These are phyloP conservation scores for Nycticryphes semicollaris DNA, from an alignment of 2,113 vertebrate genomes.

Conservation along the genomic window DNA sequence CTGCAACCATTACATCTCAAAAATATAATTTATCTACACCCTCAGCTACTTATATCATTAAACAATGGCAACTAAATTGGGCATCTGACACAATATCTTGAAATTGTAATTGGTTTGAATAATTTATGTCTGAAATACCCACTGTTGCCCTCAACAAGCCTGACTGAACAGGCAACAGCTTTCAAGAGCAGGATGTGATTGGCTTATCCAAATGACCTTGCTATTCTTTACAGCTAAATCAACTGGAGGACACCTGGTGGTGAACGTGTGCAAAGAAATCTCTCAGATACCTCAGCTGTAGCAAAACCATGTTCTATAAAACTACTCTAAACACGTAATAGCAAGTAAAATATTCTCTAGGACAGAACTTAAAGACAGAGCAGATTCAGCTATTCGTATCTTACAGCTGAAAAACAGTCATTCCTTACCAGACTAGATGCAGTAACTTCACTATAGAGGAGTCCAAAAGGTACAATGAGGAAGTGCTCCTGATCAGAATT, in stretches of 20 bases:
- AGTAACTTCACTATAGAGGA: constrained; percentile 96
- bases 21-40: not conserved
- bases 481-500: constrained; percentile 93
- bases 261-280: not conserved
- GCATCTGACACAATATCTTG: not conserved
- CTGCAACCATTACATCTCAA: not conserved
- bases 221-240: not conserved
- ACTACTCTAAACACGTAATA: not conserved
- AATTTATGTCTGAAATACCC: not conserved
- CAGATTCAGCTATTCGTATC: not conserved
- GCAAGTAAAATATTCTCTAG: not conserved
- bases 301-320: not conserved
- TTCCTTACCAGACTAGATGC: constrained; percentile 93
- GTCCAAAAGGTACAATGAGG: constrained; percentile 94
- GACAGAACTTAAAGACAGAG: not conserved
- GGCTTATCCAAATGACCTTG: not conserved
- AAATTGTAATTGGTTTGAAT: not conserved
- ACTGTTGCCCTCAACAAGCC: not conserved
- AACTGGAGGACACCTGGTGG: not conserved
- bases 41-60: not conserved
- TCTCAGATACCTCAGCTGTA: not conserved
- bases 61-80: not conserved
- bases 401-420: not conserved
- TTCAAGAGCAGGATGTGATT: not conserved
- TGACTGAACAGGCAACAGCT: not conserved